phyloP scores from a whole-genome alignment of 2,797 vertebrate genomes.

The Cichlasoma orientale region DNA sequence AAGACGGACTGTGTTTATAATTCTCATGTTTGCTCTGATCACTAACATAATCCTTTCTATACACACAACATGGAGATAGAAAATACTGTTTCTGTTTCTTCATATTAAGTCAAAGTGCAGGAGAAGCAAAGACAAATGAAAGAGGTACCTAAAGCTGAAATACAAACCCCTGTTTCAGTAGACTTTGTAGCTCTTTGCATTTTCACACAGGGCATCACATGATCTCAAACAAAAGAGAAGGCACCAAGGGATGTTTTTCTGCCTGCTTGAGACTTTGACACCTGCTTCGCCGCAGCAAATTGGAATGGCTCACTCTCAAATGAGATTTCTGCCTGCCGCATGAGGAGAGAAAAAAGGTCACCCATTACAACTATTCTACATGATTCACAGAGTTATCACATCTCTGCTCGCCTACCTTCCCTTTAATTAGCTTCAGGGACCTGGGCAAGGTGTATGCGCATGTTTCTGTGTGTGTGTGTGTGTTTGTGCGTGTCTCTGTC shows the following conservation, averaged over 20 bases:
- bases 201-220: constrained; percentile 71
- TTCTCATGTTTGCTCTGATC: constrained; percentile 81
- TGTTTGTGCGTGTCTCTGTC: constrained; percentile 29
- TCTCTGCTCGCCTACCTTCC: constrained; percentile 74
- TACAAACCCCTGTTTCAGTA: constrained; percentile 38
- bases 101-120: constrained; percentile 48
- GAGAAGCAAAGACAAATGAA: constrained; percentile 28
- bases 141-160: constrained; percentile 47
- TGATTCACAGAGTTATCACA: constrained; percentile 79
- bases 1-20: constrained; percentile 83
- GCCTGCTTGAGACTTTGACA: constrained; percentile 82
- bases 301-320: constrained; percentile 77
- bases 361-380: constrained; percentile 80
- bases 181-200: constrained; percentile 69
- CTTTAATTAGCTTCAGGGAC: constrained; percentile 83
- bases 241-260: constrained; percentile 78
- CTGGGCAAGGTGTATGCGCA: constrained; percentile 63
- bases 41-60: constrained; percentile 78
- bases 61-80: constrained; percentile 70
- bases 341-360: constrained; percentile 74
- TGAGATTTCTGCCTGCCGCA: constrained; percentile 77
- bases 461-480: constrained; percentile 31
- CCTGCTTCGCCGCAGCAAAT: constrained; percentile 78
- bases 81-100: constrained; percentile 65
- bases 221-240: constrained; percentile 78